Conservation (phyloP, 2,113 vertebrate genomes). For the Alces alces region DNA sequence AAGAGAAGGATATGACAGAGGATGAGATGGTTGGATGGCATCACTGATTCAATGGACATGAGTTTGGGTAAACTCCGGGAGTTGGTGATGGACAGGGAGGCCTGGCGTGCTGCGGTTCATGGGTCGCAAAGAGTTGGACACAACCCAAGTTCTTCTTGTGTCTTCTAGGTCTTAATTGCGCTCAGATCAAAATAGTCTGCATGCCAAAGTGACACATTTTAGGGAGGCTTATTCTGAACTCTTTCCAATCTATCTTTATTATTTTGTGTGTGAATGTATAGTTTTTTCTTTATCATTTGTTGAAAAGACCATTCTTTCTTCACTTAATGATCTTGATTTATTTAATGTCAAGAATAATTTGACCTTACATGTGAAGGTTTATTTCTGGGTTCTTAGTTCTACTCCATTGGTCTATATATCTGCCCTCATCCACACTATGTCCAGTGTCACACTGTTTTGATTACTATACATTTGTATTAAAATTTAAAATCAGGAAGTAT, state of each 20-base stretch:
- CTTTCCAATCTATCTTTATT: not conserved
- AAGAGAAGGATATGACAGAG: not conserved
- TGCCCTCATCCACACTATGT: not conserved
- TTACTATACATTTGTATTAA: not conserved
- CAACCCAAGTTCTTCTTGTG: not conserved
- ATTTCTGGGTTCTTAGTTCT: not conserved
- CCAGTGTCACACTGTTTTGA: not conserved
- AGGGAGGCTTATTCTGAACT: not conserved
- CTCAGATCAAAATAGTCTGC: not conserved
- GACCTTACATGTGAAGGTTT: not conserved
- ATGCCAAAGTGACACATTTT: not conserved
- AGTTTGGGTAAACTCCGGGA: rapidly evolving
- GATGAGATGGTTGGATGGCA: not conserved
- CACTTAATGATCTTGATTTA: not conserved
- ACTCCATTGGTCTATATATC: not conserved
- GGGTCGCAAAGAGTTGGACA: not conserved
- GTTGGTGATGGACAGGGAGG: not conserved
- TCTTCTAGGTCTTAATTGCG: not conserved
- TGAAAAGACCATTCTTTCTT: not conserved
- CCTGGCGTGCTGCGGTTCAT: rapidly evolving
- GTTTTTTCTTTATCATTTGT: not conserved
- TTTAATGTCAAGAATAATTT: not conserved
- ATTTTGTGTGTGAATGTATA: not conserved
- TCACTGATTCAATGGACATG: not conserved
- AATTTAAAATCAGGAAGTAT: not conserved